These are phyloP conservation scores for Drosophila malerkotliana DNA, from an alignment of 1,140 invertebrate genomes.

Conservation along the genomic window DNA sequence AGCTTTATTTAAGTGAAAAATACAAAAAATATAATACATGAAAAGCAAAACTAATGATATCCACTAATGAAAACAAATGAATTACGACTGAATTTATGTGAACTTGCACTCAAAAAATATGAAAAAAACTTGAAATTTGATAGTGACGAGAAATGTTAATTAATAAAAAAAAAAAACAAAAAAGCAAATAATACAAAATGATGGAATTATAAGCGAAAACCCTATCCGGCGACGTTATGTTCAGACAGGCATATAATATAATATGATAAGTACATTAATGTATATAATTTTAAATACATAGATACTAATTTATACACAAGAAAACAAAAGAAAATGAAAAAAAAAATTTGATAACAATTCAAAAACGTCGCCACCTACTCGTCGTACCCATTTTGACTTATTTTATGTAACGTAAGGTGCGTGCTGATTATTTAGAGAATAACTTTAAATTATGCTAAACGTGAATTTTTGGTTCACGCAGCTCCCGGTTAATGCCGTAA, in stretches of 20 bases:
- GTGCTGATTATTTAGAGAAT: conserved; percentile 56
- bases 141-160: conserved; percentile 12
- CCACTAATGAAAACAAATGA: conserved; percentile 55
- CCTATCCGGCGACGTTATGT: conserved; percentile 59
- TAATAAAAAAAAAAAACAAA: background rate
- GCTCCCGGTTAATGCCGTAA: conserved; percentile 11
- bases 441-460: conserved; percentile 47
- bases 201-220: conserved; percentile 24
- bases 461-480: conserved; percentile 44
- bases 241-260: conserved; percentile 46
- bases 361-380: conserved; percentile 75
- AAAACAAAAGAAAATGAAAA: conserved; percentile 10
- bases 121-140: conserved; percentile 19
- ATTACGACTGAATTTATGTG: conserved; percentile 81
- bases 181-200: conserved; percentile 2
- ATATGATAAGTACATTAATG: conserved; percentile 59
- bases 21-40: conserved; percentile 10
- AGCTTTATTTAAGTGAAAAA: conserved; percentile 67
- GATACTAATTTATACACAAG: conserved; percentile 69
- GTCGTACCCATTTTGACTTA: conserved; percentile 76
- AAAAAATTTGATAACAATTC: conserved; percentile 34
- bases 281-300: conserved; percentile 71
- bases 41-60: conserved; percentile 34
- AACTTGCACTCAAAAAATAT: conserved; percentile 67
- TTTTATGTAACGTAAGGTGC: conserved; percentile 45